Conservation (phyloP, 2,888 invertebrate species). For the Operophtera brumata region DNA sequence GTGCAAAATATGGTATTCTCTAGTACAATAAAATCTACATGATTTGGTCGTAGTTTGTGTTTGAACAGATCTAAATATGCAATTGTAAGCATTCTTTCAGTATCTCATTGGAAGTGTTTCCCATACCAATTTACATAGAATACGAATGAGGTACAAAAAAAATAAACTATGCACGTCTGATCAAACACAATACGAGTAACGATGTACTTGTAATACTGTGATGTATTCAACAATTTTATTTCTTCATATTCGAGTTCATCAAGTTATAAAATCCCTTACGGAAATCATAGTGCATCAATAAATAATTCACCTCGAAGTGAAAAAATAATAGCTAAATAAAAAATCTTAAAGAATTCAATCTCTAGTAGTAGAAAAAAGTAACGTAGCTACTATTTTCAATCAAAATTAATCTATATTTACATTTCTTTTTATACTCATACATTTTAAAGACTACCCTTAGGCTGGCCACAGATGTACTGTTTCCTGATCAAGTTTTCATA, state of each 20-base stretch:
- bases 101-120: no score
- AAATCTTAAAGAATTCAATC: slow-evolving; percentile 26
- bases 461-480: no score
- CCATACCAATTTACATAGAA: slow-evolving; percentile 8
- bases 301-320: slow-evolving; percentile 14
- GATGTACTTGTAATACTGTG: slow-evolving; percentile 29
- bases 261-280: slow-evolving; percentile 5
- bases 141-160: slow-evolving; percentile 1
- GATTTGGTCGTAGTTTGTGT: no score
- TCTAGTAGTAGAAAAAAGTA: slow-evolving; percentile 25
- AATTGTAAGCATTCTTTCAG: no score
- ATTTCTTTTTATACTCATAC: slow-evolving; percentile 3
- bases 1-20: no score
- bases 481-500: no score
- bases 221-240: slow-evolving; percentile 8
- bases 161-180: slow-evolving; percentile 5
- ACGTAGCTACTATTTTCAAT: slow-evolving; percentile 20
- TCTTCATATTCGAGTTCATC: slow-evolving; percentile 32
- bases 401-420: slow-evolving; percentile 19
- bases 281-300: slow-evolving; percentile 25
- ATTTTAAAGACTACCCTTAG: not conserved
- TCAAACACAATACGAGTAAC: slow-evolving; percentile 3
- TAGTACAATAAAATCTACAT: no score
- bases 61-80: no score
- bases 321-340: slow-evolving; percentile 9